Evolutionary conservation across 2,888 invertebrate genomes (phyloP), one percentile per base, ranked within the genome.

Genomic region (Chrysotoxum bicinctum): DNA sequence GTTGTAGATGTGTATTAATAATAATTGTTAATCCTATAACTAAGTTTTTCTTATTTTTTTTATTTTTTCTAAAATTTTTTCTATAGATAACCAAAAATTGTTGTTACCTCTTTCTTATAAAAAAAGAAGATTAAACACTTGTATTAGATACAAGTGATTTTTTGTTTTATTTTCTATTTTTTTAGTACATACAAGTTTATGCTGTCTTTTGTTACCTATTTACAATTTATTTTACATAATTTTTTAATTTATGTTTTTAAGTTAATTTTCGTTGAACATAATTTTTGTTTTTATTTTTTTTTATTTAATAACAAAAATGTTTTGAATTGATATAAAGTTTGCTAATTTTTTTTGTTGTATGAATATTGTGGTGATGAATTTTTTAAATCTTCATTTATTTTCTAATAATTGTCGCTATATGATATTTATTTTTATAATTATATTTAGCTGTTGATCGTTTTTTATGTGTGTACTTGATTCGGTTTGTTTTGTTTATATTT

Each of bases 371-470:
- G 50, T 74, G 62, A 73, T 73, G 54, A 75, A 21, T 69, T 54
- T 21, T 45, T 54, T 45, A 1, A 37, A 32, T 48, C 21, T 52
- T 74, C 26, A 23, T 60, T 81, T 76, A 72, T 81, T 66, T 69
- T 48, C 64, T 84, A 84, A 69, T 84, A 84, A 84, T 84, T 84
- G 74, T 79, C 43, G 23, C 56, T 84, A 79, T 84, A 84, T 84
- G 84, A 84, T 80, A 75, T 84, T 79, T 43, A n/a, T 12, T 50
- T 35, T 68, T 54, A 54, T 69, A 30, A 60, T 37, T 62, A 54
- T 68, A 6, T 12, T 56, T 35, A 58, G 12, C 35, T 14, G 21
- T 58, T 37, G 14, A 30, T 58, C 8, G 0, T 35, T 35, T 73
- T 37, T n/a, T 56, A n/a, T 58, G 40, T 43, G 56, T 75, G 79